Conservation (phyloP, 2,113 vertebrate genomes). For the Mirza zaza region DNA sequence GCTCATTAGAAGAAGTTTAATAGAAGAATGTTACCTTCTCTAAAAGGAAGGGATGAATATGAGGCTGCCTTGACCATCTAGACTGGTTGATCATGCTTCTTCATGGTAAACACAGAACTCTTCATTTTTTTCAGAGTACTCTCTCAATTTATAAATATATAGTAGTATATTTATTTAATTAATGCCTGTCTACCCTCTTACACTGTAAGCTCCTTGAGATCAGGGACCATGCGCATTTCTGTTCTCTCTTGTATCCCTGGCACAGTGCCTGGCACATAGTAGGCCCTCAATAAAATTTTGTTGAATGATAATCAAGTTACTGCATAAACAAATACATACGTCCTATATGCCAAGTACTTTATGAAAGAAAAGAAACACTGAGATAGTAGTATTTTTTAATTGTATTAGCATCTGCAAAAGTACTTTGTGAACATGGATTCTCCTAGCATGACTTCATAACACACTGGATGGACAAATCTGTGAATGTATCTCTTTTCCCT, state of each 20-base stretch:
- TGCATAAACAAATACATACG: background rate
- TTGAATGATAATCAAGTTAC: slow-evolving; percentile 1
- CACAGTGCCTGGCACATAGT: background rate
- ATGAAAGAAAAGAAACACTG: background rate
- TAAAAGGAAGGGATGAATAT: background rate
- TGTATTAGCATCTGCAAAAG: background rate
- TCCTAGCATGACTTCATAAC: background rate
- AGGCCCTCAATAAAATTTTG: background rate
- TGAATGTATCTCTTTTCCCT: background rate
- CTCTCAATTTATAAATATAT: background rate
- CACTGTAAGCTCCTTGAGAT: background rate
- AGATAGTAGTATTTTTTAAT: background rate
- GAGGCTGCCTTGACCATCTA: background rate
- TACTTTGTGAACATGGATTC: background rate
- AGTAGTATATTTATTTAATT: background rate
- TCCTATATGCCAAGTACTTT: background rate
- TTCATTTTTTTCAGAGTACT: background rate
- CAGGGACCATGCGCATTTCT: background rate
- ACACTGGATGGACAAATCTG: background rate
- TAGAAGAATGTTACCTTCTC: slow-evolving; percentile 22
- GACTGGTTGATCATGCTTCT: background rate
- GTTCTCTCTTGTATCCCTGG: background rate
- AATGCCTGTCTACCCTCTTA: background rate
- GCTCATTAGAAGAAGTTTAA: background rate
- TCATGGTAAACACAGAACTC: background rate